Evolutionary conservation across 2,797 vertebrate species (phyloP).

Genomic region (Peromyscus aztecus): DNA sequence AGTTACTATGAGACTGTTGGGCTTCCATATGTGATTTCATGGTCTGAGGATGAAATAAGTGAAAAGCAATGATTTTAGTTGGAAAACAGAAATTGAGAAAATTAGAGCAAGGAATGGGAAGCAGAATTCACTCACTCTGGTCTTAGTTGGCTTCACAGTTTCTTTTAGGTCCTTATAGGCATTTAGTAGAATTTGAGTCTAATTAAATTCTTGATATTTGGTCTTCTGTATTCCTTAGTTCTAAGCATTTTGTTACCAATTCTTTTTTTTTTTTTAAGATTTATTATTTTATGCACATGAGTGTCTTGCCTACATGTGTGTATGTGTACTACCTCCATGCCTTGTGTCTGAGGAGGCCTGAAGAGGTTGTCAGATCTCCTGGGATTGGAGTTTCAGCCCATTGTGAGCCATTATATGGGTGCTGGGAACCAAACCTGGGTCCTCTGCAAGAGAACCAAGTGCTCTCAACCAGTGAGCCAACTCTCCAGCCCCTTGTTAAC

Average conservation of each 20-base stretch:
- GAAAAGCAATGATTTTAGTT: slow-evolving; percentile 32
- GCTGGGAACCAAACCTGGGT: background rate
- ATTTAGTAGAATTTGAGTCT: slow-evolving; percentile 1
- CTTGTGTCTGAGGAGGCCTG: background rate
- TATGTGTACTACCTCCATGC: background rate
- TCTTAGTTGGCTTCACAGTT: background rate
- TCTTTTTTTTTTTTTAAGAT: background rate
- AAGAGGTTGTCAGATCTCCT: background rate
- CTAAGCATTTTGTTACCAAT: slow-evolving; percentile 25
- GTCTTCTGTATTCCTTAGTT: background rate
- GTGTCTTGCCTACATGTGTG: background rate
- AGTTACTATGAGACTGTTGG: background rate
- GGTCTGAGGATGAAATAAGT: slow-evolving; percentile 31
- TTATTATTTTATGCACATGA: background rate
- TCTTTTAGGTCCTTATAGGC: background rate
- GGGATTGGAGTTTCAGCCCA: background rate
- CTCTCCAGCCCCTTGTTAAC: background rate
- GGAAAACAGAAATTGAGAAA: slow-evolving; percentile 32
- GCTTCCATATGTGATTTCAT: slow-evolving; percentile 35
- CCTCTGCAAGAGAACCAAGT: background rate
- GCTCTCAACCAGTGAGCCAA: background rate
- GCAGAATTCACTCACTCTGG: background rate
- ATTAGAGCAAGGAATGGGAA: background rate
- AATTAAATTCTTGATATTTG: slow-evolving; percentile 39
- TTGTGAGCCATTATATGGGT: background rate